A percentile compares a stretch with the other conserved stretches of the same genome.
Evolutionary conservation across 2,888 invertebrate genomes (phyloP).

Genomic region (Pristionchus mayeri): DNA sequence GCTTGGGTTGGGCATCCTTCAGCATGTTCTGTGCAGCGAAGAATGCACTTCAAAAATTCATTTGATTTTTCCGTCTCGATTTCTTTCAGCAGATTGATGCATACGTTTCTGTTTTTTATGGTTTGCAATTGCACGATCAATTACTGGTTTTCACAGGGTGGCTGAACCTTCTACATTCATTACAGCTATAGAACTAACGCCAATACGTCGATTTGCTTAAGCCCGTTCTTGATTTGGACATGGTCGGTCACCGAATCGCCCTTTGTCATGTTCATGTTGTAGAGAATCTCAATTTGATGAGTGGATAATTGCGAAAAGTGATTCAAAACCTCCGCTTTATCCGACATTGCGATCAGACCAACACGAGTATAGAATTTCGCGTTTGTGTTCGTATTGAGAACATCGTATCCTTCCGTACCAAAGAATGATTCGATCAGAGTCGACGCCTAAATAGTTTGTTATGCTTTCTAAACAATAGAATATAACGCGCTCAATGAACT

Average conservation of each 20-base stretch:
- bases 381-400: neutral
- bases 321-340: neutral
- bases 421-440: neutral
- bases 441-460: too few relatives aligned
- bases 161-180: neutral
- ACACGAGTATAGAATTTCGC: neutral
- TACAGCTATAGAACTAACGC: neutral
- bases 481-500: too few relatives aligned
- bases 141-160: neutral
- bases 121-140: too few relatives aligned
- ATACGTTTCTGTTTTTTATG: too few relatives aligned
- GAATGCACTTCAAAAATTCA: neutral
- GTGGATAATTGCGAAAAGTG: neutral
- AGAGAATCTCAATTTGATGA: neutral
- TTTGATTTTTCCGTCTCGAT: neutral
- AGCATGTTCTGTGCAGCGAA: neutral
- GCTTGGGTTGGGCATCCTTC: neutral
- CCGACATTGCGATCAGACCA: neutral
- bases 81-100: too few relatives aligned
- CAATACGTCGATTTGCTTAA: neutral
- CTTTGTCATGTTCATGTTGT: conserved; percentile 1
- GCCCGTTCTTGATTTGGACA: neutral
- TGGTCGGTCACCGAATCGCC: neutral
- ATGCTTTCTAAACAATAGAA: too few relatives aligned
- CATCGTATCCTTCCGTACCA: neutral